Conservation (phyloP, 2,113 vertebrate genomes). For the Brachypteracias leptosomus region DNA sequence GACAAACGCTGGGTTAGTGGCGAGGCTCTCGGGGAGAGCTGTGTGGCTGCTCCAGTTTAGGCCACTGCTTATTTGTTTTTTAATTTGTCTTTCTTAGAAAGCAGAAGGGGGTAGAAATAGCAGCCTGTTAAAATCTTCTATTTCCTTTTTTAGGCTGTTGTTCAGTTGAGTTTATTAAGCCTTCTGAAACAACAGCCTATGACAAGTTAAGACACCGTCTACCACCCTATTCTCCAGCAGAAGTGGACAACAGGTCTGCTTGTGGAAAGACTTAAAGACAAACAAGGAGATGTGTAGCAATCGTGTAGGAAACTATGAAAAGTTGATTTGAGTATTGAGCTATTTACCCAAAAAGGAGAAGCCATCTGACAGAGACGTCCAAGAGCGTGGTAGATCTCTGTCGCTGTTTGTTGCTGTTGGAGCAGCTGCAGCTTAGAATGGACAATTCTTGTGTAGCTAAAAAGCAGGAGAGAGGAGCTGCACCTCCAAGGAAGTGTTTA, state of each 20-base stretch:
- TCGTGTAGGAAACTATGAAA: background rate
- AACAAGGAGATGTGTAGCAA: background rate
- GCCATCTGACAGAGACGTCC: background rate
- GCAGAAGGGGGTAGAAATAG: conserved; percentile 56
- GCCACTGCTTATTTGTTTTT: conserved; percentile 59
- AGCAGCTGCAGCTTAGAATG: background rate
- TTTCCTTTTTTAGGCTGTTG: conserved; percentile 41
- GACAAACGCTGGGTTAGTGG: conserved; percentile 55
- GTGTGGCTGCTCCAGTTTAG: background rate
- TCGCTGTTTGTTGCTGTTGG: background rate
- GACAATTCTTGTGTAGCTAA: background rate
- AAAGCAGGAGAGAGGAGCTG: background rate
- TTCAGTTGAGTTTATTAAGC: conserved; percentile 55
- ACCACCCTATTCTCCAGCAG: background rate
- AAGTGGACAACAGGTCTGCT: background rate
- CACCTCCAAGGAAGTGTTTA: background rate
- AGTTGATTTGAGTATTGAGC: background rate
- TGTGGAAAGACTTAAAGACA: background rate
- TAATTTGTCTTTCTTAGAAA: conserved; percentile 70
- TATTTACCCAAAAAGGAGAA: background rate
- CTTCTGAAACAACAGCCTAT: conserved; percentile 33
- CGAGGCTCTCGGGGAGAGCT: conserved; percentile 46
- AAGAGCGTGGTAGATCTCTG: background rate
- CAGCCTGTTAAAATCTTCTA: conserved; percentile 48
- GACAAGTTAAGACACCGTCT: background rate